Evolutionary conservation across 2,797 vertebrate species (phyloP).

Genomic region (Phaenicophaeus curvirostris): DNA sequence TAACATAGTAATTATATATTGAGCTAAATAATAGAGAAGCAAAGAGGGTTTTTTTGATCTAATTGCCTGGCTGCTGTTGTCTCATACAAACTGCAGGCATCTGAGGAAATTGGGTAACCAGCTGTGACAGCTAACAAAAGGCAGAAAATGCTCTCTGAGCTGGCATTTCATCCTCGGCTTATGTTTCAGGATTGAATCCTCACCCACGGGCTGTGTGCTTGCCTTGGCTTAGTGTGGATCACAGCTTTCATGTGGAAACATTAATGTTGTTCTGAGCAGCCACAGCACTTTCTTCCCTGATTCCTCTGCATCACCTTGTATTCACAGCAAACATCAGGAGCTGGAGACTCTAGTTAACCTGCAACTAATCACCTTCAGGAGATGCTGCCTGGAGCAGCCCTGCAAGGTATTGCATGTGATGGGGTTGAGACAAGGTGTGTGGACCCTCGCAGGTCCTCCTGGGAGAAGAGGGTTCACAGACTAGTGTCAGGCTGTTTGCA

Average conservation of each 20-base stretch:
- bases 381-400: neutral
- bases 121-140: slow-evolving; percentile 8
- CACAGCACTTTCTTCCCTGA: fast-evolving
- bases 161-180: neutral
- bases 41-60: neutral
- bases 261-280: neutral
- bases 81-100: neutral
- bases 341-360: neutral
- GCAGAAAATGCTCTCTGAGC: neutral
- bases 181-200: neutral
- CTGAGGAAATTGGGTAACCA: neutral
- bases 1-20: slow-evolving; percentile 36
- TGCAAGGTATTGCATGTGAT: neutral
- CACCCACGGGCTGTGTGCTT: neutral
- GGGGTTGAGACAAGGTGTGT: neutral
- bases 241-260: neutral
- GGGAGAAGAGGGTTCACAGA: neutral
- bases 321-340: neutral
- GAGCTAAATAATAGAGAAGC: slow-evolving; percentile 60
- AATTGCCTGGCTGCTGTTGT: slow-evolving; percentile 42
- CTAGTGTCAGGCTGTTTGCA: neutral
- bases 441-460: neutral
- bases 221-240: neutral
- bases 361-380: neutral
- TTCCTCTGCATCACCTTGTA: neutral